Conservation (phyloP, 2,888 invertebrate species). For the Xanthia togata region DNA sequence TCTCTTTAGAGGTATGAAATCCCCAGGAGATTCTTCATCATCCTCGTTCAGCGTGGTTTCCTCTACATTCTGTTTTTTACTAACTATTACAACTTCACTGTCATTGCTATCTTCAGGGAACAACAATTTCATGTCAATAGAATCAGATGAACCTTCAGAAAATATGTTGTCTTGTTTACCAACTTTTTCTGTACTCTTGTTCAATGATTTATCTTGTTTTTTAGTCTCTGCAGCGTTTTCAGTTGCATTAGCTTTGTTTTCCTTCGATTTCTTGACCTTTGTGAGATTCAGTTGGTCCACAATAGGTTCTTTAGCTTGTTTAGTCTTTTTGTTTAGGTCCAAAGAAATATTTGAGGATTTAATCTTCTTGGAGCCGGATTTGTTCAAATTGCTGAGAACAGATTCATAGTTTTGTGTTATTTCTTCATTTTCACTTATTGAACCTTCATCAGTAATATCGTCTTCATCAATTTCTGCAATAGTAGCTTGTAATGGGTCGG, state of each 20-base stretch:
- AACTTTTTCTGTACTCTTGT: conserved; percentile 35
- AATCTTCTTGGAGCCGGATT: conserved; percentile 67
- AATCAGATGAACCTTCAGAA: conserved; percentile 78
- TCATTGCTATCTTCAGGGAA: conserved; percentile 85
- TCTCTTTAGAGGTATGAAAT: conserved; percentile 80
- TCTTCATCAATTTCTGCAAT: conserved; percentile 55
- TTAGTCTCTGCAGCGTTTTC: conserved; percentile 37
- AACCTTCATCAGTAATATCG: conserved; percentile 65
- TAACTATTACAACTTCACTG: conserved; percentile 62
- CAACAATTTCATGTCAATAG: conserved; percentile 81
- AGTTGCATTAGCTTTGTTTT: conserved; percentile 54
- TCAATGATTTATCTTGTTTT: conserved; percentile 52
- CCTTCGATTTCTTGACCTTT: conserved; percentile 73
- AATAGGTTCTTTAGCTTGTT: conserved; percentile 73
- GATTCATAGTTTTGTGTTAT: conserved; percentile 83
- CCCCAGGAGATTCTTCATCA: conserved; percentile 54
- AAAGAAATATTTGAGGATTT: conserved; percentile 79
- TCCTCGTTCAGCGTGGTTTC: conserved; percentile 44
- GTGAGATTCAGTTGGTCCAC: conserved; percentile 85
- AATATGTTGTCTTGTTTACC: conserved; percentile 42
- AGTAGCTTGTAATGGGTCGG: conserved; percentile 79
- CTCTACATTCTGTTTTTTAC: conserved; percentile 15
- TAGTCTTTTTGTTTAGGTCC: conserved; percentile 77
- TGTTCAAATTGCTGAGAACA: conserved; percentile 78
- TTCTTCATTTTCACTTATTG: conserved; percentile 81